Evolutionary conservation across 2,888 invertebrate species (phyloP), one percentile per base, ranked within the genome.

Genomic region (Phortica magna): DNA sequence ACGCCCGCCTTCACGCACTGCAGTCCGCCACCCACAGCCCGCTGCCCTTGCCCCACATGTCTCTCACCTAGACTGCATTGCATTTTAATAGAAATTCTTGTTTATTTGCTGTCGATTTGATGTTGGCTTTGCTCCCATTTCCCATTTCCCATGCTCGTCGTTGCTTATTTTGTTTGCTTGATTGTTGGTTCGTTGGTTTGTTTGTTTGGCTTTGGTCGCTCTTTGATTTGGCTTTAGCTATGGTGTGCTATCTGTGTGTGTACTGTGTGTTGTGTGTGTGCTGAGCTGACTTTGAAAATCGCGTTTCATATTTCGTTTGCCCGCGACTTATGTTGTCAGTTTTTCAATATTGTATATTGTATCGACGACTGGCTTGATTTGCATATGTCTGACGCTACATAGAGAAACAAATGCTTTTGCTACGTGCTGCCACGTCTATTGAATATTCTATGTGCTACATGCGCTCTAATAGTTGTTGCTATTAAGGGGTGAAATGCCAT

Each of bases 61-160:
- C 53, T 67, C 22, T 57, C 3, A 31, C 4, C 17, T 14, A 19
- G n/a, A 64, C 10, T 73, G 73, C 43, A 84, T 83, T 85, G 85
- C 84, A 85, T 85, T 85, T 85, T 87, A 87, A 85, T 85, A 84
- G 86, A 85, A 85, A 73, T 84, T 84, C 83, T 85, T 84, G 83
- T 81, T 71, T 84, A 82, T 83, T 85, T 83, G 81, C 81, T 75
- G 67, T 74, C 17, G n/a, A 17, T 55, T 82, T 81, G 77, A 77
- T 82, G 77, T 77, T 55, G 55, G n/a, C n/a, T n/a, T 55, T 55
- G 55, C 55, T 55, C 55, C 17, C n/a, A 17, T 55, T 55, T 55
- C 7, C 2, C 31, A 31, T 2, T 31, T n/a, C n/a, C 31, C 5
- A 4, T 31, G 31, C 31, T 31, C 31, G 3, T 31, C 31, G 31